phyloP scores from a whole-genome alignment of 2,797 vertebrate genomes.

The Cygnus olor region DNA sequence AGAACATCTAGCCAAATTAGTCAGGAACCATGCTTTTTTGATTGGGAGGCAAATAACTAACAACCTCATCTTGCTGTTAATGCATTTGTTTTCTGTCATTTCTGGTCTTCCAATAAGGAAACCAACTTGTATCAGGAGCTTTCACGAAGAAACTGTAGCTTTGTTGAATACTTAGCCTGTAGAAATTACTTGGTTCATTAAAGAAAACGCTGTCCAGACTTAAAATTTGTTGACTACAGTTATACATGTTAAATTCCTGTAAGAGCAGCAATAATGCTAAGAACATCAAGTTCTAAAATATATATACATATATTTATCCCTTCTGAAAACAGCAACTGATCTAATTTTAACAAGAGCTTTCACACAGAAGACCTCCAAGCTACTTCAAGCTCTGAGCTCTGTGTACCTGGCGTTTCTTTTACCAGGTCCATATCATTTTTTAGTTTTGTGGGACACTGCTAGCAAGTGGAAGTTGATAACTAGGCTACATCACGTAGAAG shows the following conservation, averaged over 20 bases:
- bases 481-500: not conserved
- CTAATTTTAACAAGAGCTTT: not conserved
- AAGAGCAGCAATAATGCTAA: not conserved
- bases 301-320: too few species aligned
- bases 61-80: not conserved
- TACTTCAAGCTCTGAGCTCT: not conserved
- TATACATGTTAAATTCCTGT: not conserved
- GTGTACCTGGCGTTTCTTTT: not conserved
- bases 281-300: not conserved
- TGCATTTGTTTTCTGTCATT: not conserved
- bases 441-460: not conserved
- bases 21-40: not conserved
- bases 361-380: not conserved
- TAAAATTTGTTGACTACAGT: not conserved
- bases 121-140: not conserved
- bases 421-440: not conserved
- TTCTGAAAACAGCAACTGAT: not conserved
- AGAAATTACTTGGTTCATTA: not conserved
- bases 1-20: not conserved
- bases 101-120: not conserved
- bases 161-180: not conserved
- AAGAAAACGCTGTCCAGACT: not conserved
- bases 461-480: not conserved
- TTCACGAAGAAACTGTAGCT: not conserved
- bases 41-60: not conserved